Conservation (phyloP, 2,888 invertebrate genomes). For the Tinea pellionella region DNA sequence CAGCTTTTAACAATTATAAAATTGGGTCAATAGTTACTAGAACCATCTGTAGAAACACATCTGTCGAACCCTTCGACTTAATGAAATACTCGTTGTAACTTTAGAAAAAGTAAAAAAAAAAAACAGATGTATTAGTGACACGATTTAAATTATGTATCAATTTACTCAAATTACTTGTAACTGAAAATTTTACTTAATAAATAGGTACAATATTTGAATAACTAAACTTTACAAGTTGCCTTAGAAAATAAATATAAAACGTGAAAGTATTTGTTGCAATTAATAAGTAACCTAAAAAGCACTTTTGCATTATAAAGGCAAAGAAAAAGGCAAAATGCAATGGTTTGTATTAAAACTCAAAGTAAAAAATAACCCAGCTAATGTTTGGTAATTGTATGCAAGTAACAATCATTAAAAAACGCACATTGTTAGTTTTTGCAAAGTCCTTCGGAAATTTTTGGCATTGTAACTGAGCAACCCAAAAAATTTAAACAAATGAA, state of each 20-base stretch:
- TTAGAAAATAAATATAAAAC: not conserved
- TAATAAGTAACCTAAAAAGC: too few species aligned
- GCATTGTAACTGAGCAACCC: not conserved
- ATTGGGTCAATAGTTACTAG: constrained; percentile 12
- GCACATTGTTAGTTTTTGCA: constrained; percentile 7
- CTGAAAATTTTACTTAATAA: too few species aligned
- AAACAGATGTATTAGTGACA: constrained; percentile 13
- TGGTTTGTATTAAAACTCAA: not conserved
- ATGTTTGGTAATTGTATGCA: not conserved
- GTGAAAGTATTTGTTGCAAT: not conserved
- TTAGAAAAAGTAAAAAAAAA: not conserved
- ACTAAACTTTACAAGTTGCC: too few species aligned
- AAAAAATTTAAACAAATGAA: not conserved
- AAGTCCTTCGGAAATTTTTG: constrained; percentile 1
- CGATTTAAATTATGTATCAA: constrained; percentile 1
- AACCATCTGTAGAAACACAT: constrained; percentile 12
- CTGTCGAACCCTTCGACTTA: constrained; percentile 11
- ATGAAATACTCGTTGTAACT: constrained; percentile 8
- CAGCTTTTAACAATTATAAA: not conserved
- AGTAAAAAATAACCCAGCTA: not conserved
- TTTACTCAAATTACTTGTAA: not conserved
- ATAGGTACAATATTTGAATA: too few species aligned
- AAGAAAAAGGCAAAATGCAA: not conserved
- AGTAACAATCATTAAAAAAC: not conserved
- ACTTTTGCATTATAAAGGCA: too few species aligned